Conservation (phyloP, 2,888 invertebrate species). For the Xestia sexstrigata region DNA sequence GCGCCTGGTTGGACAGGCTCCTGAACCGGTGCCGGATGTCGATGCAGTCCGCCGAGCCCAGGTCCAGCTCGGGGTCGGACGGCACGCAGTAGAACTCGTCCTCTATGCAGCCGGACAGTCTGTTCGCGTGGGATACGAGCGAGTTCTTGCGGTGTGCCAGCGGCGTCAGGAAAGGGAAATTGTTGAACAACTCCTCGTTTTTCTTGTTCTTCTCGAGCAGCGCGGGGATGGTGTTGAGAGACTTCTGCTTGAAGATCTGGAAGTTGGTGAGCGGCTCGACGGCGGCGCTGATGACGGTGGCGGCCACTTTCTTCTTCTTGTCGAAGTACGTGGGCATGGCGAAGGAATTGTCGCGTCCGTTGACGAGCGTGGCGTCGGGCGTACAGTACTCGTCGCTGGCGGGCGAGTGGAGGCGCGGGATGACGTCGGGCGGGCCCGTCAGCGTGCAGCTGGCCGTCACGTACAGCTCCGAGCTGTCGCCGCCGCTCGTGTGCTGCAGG, state of each 20-base stretch:
- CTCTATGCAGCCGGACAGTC: slow-evolving; percentile 85
- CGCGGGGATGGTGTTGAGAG: slow-evolving; percentile 87
- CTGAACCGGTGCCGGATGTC: slow-evolving; percentile 80
- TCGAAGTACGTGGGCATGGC: slow-evolving; percentile 89
- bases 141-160: slow-evolving; percentile 89
- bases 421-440: slow-evolving; percentile 81
- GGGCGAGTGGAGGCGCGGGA: slow-evolving; percentile 78
- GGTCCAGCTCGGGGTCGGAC: slow-evolving; percentile 78
- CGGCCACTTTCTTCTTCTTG: slow-evolving; percentile 80
- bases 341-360: slow-evolving; percentile 78
- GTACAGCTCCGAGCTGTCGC: slow-evolving; percentile 80
- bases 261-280: slow-evolving; percentile 86
- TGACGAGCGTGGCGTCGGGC: slow-evolving; percentile 77
- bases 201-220: slow-evolving; percentile 78
- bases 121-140: slow-evolving; percentile 78
- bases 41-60: slow-evolving; percentile 71
- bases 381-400: slow-evolving; percentile 79
- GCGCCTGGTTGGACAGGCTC: slow-evolving; percentile 77
- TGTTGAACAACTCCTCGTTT: slow-evolving; percentile 88
- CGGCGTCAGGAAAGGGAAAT: slow-evolving; percentile 91
- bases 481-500: slow-evolving; percentile 74
- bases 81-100: slow-evolving; percentile 88
- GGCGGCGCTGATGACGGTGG: slow-evolving; percentile 77
- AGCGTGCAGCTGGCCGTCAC: slow-evolving; percentile 83
- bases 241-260: slow-evolving; percentile 88